phyloP scores from a whole-genome alignment of 2,113 vertebrate species.

The Panthera leo region DNA sequence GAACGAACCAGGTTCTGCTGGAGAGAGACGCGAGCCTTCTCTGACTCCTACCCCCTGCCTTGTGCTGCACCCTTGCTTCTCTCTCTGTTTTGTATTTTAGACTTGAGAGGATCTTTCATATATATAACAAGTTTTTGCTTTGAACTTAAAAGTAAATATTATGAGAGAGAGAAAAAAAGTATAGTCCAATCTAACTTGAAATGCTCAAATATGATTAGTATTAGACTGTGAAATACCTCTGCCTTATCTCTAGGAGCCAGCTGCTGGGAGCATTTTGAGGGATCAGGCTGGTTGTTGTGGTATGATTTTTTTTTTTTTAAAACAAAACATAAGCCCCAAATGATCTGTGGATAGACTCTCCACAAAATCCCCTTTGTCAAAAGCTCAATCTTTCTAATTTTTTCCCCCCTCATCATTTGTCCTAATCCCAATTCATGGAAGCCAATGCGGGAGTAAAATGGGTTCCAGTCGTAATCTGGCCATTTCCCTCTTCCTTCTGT shows the following conservation, averaged over 20 bases:
- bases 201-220: slow-evolving; percentile 90
- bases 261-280: slow-evolving; percentile 85
- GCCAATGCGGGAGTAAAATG: background rate
- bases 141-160: slow-evolving; percentile 89
- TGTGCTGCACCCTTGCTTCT: background rate
- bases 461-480: background rate
- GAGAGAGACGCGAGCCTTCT: background rate
- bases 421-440: slow-evolving; percentile 69
- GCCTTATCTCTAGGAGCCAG: slow-evolving; percentile 90
- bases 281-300: slow-evolving; percentile 69
- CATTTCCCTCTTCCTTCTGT: background rate
- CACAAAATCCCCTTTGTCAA: slow-evolving; percentile 31
- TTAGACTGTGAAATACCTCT: slow-evolving; percentile 88
- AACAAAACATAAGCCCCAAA: slow-evolving; percentile 76
- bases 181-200: slow-evolving; percentile 85
- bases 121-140: slow-evolving; percentile 86
- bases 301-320: slow-evolving; percentile 71
- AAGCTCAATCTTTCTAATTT: slow-evolving; percentile 58
- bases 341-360: slow-evolving; percentile 62
- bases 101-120: slow-evolving; percentile 88
- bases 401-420: slow-evolving; percentile 60
- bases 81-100: slow-evolving; percentile 81
- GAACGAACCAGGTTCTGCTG: slow-evolving; percentile 50
- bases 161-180: slow-evolving; percentile 77
- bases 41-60: background rate